phyloP scores from a whole-genome alignment of 2,888 invertebrate genomes.

The Hesperia comma region DNA sequence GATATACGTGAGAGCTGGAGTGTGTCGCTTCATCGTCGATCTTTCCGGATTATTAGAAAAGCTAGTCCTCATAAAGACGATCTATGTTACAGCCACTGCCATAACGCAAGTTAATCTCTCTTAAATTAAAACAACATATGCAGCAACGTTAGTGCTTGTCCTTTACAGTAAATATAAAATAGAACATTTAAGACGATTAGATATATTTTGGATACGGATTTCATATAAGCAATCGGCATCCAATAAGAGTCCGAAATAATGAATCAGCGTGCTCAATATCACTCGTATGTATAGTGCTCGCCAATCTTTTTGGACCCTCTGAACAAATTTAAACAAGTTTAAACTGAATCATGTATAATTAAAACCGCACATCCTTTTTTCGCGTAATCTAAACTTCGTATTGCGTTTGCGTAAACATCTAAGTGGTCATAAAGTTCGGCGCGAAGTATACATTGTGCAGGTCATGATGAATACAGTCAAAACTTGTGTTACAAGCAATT shows the following conservation, averaged over 20 bases:
- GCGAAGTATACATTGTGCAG: constrained; percentile 5
- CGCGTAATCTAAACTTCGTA: background rate
- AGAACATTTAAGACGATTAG: constrained; percentile 9
- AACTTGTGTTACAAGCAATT: background rate
- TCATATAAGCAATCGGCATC: constrained; percentile 18
- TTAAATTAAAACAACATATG: constrained; percentile 28
- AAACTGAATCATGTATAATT: too few species aligned
- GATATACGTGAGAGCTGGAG: constrained; percentile 71
- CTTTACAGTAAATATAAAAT: constrained; percentile 19
- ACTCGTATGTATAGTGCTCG: background rate
- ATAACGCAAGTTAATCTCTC: constrained; percentile 43
- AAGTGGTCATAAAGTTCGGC: background rate
- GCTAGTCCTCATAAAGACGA: constrained; percentile 65
- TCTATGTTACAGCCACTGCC: constrained; percentile 53
- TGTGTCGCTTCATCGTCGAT: constrained; percentile 68
- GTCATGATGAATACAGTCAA: background rate
- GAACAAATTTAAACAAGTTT: background rate
- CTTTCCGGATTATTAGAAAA: constrained; percentile 56
- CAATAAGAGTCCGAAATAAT: constrained; percentile 20
- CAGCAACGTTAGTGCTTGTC: constrained; percentile 30
- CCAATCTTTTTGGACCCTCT: background rate
- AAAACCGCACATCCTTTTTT: background rate
- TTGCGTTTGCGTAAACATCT: background rate
- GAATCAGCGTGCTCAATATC: constrained; percentile 21
- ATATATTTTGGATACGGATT: constrained; percentile 26